Evolutionary conservation across 2,113 vertebrate genomes (phyloP), one percentile per base, ranked within the genome.

Genomic region (Notothenia rossii): DNA sequence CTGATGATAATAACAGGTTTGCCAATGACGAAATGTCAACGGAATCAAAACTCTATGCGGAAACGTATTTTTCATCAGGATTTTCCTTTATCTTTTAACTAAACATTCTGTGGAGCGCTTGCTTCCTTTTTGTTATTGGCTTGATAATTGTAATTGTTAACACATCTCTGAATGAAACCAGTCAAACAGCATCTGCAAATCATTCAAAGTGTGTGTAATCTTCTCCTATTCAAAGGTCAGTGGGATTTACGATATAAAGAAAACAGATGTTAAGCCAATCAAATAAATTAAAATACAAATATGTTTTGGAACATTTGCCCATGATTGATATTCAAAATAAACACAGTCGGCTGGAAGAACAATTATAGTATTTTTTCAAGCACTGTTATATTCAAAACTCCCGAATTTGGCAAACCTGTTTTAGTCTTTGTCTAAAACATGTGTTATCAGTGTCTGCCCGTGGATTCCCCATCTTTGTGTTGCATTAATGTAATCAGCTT

Each of bases 1-100:
- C 89, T 91, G 86, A 92, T 92, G 82, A 86, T 89, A 91, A 92
- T 90, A 76, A 89, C 70, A 83, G 77, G 81, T 78, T 81, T 85
- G 49, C 13, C 12, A 12, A 13, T 48, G 70, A 65, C 10, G 53
- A 80, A 86, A 90, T 89, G 90, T 80, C 81, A 86, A 65, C 68
- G 50, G 51, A 88, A 89, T 90, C 55, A 77, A 65, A 88, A 65
- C 22, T 76, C 1, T 33, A 15, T 22, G 11, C 3, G 9, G 18
- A 18, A 55, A 48, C 49, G 33, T 1, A 46, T 0, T 67, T 75
- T 68, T 79, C 3, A 67, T 84, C 58, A 13, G 8, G 0, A 0
- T 61, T 72, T 72, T 72, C 14, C 60, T 62, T 66, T 11, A 25
- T 55, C 11, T 36, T 60, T 62, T n/a, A 7, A 54, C 73, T 36